These are phyloP conservation scores for Entomobrya proxima DNA, from an alignment of 2,888 invertebrate species.

Conservation along the genomic window DNA sequence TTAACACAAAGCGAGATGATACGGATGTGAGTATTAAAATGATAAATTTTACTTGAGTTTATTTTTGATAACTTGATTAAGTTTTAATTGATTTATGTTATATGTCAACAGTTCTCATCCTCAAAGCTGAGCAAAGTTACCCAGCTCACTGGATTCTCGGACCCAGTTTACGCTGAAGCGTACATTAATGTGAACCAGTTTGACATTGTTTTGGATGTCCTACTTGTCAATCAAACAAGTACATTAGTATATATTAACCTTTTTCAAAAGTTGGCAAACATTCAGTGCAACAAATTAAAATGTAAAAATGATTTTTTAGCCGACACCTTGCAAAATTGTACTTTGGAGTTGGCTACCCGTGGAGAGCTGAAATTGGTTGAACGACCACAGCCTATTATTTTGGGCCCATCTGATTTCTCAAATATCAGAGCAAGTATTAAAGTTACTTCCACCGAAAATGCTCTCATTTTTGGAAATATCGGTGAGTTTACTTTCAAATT, in stretches of 20 bases:
- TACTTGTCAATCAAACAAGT: constrained; percentile 98
- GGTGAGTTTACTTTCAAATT: too few relatives aligned
- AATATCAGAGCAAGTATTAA: constrained; percentile 99
- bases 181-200: constrained; percentile 99
- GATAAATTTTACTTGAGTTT: not conserved
- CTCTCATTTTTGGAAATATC: constrained; percentile 99
- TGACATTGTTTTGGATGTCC: constrained; percentile 98
- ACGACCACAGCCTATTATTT: constrained; percentile 95
- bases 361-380: constrained; percentile 99
- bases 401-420: constrained; percentile 98
- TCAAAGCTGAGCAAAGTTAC: constrained; percentile 86
- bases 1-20: constrained; percentile 78
- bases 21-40: constrained; percentile 77
- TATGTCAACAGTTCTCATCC: constrained; percentile 77
- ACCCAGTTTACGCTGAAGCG: constrained; percentile 99
- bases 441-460: constrained; percentile 99
- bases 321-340: constrained; percentile 98
- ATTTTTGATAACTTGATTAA: not conserved
- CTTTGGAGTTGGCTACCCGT: constrained; percentile 96
- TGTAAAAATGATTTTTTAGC: constrained; percentile 77
- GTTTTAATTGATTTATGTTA: not conserved
- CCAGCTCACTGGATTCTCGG: constrained; percentile 98
- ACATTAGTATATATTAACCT: constrained; percentile 69
- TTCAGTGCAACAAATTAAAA: not conserved
- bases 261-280: not conserved